A percentile compares a stretch with the other conserved stretches of the same genome.
Evolutionary conservation across 2,113 vertebrate species (phyloP).

Genomic region (Poeciliopsis prolifica): DNA sequence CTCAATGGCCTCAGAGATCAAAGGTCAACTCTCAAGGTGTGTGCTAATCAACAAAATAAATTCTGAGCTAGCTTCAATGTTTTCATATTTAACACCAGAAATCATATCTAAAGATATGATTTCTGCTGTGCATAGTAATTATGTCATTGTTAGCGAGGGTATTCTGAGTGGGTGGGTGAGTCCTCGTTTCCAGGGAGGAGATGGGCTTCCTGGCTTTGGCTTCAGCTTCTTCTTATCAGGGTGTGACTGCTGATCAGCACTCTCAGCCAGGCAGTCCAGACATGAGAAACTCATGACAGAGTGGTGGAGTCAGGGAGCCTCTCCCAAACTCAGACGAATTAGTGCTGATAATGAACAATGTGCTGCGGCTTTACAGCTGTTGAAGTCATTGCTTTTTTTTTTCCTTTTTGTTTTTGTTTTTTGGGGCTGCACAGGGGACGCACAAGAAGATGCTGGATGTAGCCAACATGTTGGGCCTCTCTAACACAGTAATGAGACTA

Average conservation of each 20-base stretch:
- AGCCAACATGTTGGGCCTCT: conserved; percentile 95
- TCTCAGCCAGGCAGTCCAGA: conserved; percentile 34
- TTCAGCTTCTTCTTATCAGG: conserved; percentile 76
- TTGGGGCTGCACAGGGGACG: conserved; percentile 81
- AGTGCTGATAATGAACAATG: conserved; percentile 24
- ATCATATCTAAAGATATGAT: background rate
- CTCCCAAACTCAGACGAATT: conserved; percentile 43
- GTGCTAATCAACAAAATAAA: background rate
- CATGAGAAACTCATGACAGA: conserved; percentile 69
- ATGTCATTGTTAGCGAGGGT: conserved; percentile 42
- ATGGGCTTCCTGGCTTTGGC: conserved; percentile 68
- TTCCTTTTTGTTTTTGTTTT: background rate
- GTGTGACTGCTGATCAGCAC: conserved; percentile 71
- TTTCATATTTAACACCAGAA: background rate
- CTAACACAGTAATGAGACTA: conserved; percentile 97
- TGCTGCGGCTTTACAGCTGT: background rate
- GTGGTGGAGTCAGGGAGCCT: conserved; percentile 36
- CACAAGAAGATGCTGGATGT: conserved; percentile 98
- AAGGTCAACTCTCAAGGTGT: conserved; percentile 91
- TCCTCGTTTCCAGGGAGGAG: conserved; percentile 75
- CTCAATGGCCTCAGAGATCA: conserved; percentile 93
- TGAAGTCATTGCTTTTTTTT: conserved; percentile 1
- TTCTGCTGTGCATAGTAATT: conserved; percentile 41
- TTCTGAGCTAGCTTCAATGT: background rate
- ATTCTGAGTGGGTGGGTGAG: conserved; percentile 42